Percentiles rank a stretch among this genome's conserved stretches.
phyloP scores from a whole-genome alignment of 2,797 vertebrate species.

The Melanogrammus aeglefinus region DNA sequence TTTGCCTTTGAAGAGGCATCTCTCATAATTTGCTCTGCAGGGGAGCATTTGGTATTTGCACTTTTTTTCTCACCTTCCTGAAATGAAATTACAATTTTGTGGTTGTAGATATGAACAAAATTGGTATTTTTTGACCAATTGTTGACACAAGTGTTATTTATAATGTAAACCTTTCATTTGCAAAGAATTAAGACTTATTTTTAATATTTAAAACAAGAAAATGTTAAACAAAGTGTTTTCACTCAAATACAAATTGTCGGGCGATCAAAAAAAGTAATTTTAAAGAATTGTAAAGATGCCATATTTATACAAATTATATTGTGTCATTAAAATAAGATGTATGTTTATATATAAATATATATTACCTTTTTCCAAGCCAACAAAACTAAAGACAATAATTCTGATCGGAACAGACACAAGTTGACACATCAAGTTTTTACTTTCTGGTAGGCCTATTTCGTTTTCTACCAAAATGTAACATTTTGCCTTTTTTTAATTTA shows the following conservation, averaged over 20 bases:
- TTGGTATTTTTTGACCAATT: conserved; percentile 69
- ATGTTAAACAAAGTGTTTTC: conserved; percentile 85
- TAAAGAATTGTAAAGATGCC: conserved; percentile 89
- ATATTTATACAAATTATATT: conserved; percentile 86
- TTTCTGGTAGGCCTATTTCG: conserved; percentile 39
- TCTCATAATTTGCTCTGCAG: conserved; percentile 46
- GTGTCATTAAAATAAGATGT: conserved; percentile 73
- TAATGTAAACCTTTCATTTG: conserved; percentile 92
- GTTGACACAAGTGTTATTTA: conserved; percentile 81
- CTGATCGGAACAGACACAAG: conserved; percentile 64
- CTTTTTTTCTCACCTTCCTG: conserved; percentile 70
- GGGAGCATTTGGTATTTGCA: conserved; percentile 66
- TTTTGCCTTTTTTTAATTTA: conserved; percentile 89
- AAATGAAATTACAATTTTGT: conserved; percentile 69
- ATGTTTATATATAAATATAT: conserved; percentile 70
- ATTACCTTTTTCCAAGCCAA: conserved; percentile 81
- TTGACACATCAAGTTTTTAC: conserved; percentile 50
- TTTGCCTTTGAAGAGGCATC: conserved; percentile 43
- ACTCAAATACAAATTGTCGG: conserved; percentile 74
- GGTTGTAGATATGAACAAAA: conserved; percentile 80
- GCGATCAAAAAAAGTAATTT: conserved; percentile 85
- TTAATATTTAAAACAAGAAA: conserved; percentile 93
- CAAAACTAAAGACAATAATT: conserved; percentile 75
- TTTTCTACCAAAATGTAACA: conserved; percentile 67
- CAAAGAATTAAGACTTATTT: conserved; percentile 94